Percentiles rank a stretch among this genome's conserved stretches.
These are phyloP conservation scores for Eclectus roratus DNA, from an alignment of 2,113 vertebrate genomes.

Conservation along the genomic window DNA sequence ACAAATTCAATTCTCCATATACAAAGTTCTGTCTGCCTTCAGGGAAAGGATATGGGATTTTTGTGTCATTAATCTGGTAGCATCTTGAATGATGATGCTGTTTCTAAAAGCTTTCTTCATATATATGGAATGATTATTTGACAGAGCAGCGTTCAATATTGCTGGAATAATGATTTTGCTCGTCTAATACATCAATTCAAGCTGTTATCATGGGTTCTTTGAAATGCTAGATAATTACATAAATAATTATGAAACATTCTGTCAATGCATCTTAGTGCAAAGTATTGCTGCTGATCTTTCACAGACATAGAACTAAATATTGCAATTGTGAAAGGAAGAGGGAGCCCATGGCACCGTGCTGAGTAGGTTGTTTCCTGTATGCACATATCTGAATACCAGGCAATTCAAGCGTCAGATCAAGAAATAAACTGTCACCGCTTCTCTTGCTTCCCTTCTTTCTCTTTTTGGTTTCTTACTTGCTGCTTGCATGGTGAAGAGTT, in stretches of 20 bases:
- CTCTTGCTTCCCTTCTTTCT: background rate
- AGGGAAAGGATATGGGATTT: slow-evolving; percentile 37
- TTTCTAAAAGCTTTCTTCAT: slow-evolving; percentile 58
- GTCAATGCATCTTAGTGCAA: slow-evolving; percentile 20
- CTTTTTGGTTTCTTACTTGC: background rate
- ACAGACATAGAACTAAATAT: slow-evolving; percentile 21
- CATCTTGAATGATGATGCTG: slow-evolving; percentile 59
- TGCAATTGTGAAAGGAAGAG: slow-evolving; percentile 15
- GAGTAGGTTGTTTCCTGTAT: rapidly evolving
- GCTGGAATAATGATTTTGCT: slow-evolving; percentile 67
- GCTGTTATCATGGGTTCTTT: slow-evolving; percentile 61
- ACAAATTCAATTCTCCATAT: slow-evolving; percentile 27
- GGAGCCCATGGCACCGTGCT: background rate
- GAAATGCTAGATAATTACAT: slow-evolving; percentile 72
- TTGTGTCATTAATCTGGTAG: slow-evolving; percentile 41
- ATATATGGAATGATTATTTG: slow-evolving; percentile 59
- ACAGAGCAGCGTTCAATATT: slow-evolving; percentile 66
- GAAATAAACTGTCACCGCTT: background rate
- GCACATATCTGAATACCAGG: background rate
- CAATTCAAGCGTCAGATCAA: background rate
- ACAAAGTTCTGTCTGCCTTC: slow-evolving; percentile 62
- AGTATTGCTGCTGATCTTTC: slow-evolving; percentile 42
- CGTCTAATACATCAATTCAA: slow-evolving; percentile 71
- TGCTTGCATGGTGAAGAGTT: background rate
- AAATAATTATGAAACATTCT: slow-evolving; percentile 71